A percentile compares a stretch with the other conserved stretches of the same genome.
phyloP scores from a whole-genome alignment of 1,140 invertebrate species.

The Parasteatoda tepidariorum region DNA sequence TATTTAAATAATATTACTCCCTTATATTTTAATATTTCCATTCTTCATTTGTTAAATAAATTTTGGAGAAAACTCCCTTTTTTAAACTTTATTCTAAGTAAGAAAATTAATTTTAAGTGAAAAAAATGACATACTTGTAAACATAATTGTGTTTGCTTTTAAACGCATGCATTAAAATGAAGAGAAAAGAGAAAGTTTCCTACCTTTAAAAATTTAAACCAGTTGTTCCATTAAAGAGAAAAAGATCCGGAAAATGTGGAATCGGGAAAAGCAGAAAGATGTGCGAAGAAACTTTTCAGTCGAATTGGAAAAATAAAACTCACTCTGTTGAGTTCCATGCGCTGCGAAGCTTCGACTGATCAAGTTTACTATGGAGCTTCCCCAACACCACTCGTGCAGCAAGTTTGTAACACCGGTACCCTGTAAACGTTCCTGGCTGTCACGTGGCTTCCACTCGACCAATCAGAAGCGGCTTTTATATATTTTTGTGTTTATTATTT shows the following conservation, averaged over 20 bases:
- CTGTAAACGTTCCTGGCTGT: conserved; percentile 49
- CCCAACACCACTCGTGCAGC: conserved; percentile 26
- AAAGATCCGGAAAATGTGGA: conserved; percentile 10
- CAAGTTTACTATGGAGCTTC: conserved; percentile 34
- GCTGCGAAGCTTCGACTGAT: neutral
- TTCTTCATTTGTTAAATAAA: no score
- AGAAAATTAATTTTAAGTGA: no score
- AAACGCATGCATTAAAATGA: no score
- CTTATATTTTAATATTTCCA: no score
- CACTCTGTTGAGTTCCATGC: conserved; percentile 5
- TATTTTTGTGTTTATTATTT: conserved; percentile 33
- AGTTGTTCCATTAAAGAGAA: conserved; percentile 22
- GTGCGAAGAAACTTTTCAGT: conserved; percentile 20
- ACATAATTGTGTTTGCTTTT: no score
- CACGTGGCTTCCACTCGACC: conserved; percentile 34
- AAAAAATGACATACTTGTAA: no score
- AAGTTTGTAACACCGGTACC: conserved; percentile 57
- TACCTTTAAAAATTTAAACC: conserved; percentile 30
- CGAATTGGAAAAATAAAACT: conserved; percentile 6
- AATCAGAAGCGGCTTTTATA: conserved; percentile 38
- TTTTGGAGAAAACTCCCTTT: no score
- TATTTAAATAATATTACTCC: no score
- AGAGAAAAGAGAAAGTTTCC: no score
- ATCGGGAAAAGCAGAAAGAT: conserved; percentile 6
- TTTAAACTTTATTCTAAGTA: no score